Percentiles rank a stretch among this genome's conserved stretches.
Evolutionary conservation across 2,888 invertebrate genomes (phyloP).

Genomic region (Dromius quadrimaculatus): DNA sequence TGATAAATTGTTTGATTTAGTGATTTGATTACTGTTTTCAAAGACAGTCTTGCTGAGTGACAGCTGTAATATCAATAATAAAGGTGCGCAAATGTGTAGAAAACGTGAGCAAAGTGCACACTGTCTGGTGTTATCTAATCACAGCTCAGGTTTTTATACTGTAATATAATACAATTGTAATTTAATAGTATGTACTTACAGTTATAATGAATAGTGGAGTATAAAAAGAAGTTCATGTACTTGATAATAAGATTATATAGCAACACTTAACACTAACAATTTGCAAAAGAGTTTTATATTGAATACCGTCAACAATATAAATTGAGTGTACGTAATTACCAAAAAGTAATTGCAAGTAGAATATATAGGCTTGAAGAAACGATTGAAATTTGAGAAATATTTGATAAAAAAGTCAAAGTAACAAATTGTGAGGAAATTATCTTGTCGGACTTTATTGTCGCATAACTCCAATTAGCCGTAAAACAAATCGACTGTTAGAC

Average conservation of each 20-base stretch:
- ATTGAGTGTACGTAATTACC: not conserved
- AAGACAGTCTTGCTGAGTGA: not conserved
- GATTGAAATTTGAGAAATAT: too few relatives aligned
- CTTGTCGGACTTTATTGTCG: too few relatives aligned
- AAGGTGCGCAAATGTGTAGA: not conserved
- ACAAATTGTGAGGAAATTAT: too few relatives aligned
- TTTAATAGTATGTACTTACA: not conserved
- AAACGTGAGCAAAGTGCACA: not conserved
- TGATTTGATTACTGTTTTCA: not conserved
- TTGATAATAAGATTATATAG: too few relatives aligned
- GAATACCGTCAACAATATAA: not conserved
- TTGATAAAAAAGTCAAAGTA: too few relatives aligned
- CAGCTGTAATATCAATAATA: not conserved
- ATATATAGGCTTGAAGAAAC: too few relatives aligned
- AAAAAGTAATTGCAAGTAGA: too few relatives aligned
- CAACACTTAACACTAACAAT: too few relatives aligned
- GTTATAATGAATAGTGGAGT: not conserved
- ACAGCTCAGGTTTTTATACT: not conserved
- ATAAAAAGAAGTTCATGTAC: not conserved
- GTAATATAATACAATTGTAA: not conserved
- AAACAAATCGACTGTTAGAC: too few relatives aligned
- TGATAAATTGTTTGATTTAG: not conserved
- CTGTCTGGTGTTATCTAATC: not conserved
- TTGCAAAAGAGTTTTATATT: too few relatives aligned
- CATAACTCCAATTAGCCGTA: too few relatives aligned